Percentiles rank a stretch among this genome's conserved stretches.
Evolutionary conservation across 2,113 vertebrate species (phyloP).

Genomic region (Ranitomeya variabilis): DNA sequence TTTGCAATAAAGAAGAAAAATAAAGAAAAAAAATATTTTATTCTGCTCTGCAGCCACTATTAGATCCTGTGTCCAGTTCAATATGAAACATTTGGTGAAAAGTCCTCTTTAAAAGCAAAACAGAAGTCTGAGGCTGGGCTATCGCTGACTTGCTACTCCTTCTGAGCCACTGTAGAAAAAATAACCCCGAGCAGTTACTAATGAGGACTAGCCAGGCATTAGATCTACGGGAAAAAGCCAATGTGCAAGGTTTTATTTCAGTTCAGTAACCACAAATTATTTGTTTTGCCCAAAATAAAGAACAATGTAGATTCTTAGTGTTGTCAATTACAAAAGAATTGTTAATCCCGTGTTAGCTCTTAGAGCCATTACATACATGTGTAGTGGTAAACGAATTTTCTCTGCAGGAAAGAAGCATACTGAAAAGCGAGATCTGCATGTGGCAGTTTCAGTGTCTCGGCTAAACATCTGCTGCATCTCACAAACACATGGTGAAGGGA

Average conservation of each 20-base stretch:
- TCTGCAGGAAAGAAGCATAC: slow-evolving; percentile 8
- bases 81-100: too few species aligned
- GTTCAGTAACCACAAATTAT: background rate
- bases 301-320: background rate
- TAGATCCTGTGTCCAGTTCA: too few species aligned
- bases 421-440: background rate
- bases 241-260: background rate
- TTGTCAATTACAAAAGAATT: background rate
- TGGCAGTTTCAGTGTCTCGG: background rate
- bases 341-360: background rate
- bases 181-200: too few species aligned
- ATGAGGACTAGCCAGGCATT: background rate
- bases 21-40: too few species aligned
- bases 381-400: background rate
- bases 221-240: background rate
- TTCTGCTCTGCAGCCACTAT: too few species aligned
- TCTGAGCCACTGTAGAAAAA: too few species aligned
- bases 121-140: too few species aligned
- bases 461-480: slow-evolving; percentile 22
- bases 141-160: too few species aligned
- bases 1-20: too few species aligned
- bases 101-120: too few species aligned
- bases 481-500: slow-evolving; percentile 10
- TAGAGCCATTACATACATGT: background rate
- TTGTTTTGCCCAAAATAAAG: background rate